Conservation (phyloP, 2,797 vertebrate genomes). For the Podarcis siculus region DNA sequence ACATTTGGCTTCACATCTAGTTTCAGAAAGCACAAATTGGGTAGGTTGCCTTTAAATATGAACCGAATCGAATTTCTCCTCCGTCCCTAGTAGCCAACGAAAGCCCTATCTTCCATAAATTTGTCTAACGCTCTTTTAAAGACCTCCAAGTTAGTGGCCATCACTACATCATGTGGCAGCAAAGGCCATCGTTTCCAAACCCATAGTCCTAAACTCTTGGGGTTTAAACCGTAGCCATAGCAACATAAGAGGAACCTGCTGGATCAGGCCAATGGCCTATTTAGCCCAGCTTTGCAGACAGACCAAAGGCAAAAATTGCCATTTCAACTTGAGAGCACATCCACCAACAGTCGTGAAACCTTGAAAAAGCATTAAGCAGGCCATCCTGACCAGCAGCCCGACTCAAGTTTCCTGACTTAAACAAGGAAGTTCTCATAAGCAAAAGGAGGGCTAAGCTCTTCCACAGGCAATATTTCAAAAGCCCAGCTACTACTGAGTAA, state of each 20-base stretch:
- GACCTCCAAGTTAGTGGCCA: no score
- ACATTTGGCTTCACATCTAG: no score
- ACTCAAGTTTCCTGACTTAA: slow-evolving; percentile 57
- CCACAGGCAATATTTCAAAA: slow-evolving; percentile 68
- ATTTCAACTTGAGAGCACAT: slow-evolving; percentile 60
- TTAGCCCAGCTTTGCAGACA: neutral
- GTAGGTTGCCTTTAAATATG: no score
- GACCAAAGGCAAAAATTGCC: slow-evolving; percentile 7
- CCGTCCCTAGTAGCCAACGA: no score
- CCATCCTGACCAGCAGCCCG: slow-evolving; percentile 52
- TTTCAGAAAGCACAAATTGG: no score
- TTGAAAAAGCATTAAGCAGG: slow-evolving; percentile 71
- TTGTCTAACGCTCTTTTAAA: no score
- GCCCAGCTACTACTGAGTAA: slow-evolving; percentile 70
- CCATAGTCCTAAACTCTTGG: neutral
- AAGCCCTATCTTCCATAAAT: no score
- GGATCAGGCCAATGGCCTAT: no score
- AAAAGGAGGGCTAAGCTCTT: slow-evolving; percentile 56
- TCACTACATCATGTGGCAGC: no score
- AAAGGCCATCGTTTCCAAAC: no score
- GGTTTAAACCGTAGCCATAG: accelerated
- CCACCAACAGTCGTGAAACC: slow-evolving; percentile 45
- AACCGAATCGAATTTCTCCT: no score
- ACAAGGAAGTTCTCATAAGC: slow-evolving; percentile 68
- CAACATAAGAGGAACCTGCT: no score